Evolutionary conservation across 2,888 invertebrate genomes (phyloP).

Genomic region (Tetheella fluctuosa): DNA sequence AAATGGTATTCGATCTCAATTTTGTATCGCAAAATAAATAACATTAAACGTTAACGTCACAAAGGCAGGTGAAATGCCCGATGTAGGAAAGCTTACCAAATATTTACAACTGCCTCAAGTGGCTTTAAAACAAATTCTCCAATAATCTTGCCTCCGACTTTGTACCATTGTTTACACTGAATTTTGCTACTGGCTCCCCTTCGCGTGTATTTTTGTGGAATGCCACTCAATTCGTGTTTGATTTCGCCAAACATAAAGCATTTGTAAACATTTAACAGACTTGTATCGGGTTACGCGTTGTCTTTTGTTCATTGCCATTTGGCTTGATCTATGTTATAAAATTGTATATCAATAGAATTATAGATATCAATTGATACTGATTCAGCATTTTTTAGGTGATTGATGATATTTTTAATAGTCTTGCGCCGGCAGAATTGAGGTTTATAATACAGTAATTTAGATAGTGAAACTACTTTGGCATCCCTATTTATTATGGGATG

Average conservation of each 20-base stretch:
- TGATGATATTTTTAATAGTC: conserved; percentile 39
- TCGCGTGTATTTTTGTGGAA: conserved; percentile 71
- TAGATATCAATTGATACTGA: conserved; percentile 23
- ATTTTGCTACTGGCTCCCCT: conserved; percentile 71
- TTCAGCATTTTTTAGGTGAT: conserved; percentile 36
- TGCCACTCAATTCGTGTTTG: conserved; percentile 79
- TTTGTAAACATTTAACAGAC: conserved; percentile 77
- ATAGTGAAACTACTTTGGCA: conserved; percentile 23
- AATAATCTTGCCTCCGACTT: conserved; percentile 75
- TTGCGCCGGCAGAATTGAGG: conserved; percentile 22
- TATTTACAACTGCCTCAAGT: conserved; percentile 80
- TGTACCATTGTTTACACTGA: conserved; percentile 74
- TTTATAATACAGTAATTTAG: conserved; percentile 31
- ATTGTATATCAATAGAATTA: conserved; percentile 21
- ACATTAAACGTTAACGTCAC: conserved; percentile 62
- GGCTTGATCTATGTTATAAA: conserved; percentile 36
- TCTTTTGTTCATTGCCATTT: conserved; percentile 58
- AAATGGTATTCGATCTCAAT: conserved; percentile 29
- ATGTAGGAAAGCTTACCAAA: conserved; percentile 77
- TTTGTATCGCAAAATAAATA: conserved; percentile 58
- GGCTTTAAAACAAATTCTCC: conserved; percentile 82
- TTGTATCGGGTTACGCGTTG: conserved; percentile 75
- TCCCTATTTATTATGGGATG: not conserved
- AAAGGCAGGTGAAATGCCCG: conserved; percentile 66
- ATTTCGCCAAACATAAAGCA: conserved; percentile 79